Evolutionary conservation across 2,888 invertebrate species (phyloP).

Genomic region (Beris morrisii): DNA sequence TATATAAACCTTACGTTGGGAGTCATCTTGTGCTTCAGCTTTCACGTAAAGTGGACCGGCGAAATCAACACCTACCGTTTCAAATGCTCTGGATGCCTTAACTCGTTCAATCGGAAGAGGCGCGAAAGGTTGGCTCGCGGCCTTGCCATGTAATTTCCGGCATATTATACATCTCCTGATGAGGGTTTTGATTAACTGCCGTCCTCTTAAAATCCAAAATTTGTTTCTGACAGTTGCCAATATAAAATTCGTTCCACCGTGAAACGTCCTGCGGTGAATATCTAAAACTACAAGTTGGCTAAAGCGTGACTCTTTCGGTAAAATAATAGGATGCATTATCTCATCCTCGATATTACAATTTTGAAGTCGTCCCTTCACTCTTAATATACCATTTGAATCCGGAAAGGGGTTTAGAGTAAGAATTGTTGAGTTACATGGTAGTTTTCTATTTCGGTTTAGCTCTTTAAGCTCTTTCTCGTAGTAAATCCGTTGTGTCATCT

Average conservation of each 20-base stretch:
- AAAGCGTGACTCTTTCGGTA: background rate
- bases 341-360: background rate
- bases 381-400: too few relatives aligned
- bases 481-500: too few relatives aligned
- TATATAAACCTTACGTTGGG: conserved; percentile 15
- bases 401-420: too few relatives aligned
- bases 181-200: conserved; percentile 23
- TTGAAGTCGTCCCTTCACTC: too few relatives aligned
- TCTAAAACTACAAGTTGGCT: background rate
- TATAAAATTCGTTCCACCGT: background rate
- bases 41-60: conserved; percentile 24
- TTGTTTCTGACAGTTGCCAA: background rate
- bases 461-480: too few relatives aligned
- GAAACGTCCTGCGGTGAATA: background rate
- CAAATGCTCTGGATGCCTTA: conserved; percentile 18
- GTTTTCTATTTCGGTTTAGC: too few relatives aligned
- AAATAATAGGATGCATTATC: background rate
- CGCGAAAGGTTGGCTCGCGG: conserved; percentile 20
- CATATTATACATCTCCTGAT: conserved; percentile 32
- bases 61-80: conserved; percentile 22
- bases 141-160: conserved; percentile 21
- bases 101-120: conserved; percentile 30
- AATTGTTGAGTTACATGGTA: too few relatives aligned
- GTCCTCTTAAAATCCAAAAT: conserved; percentile 16
- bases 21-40: background rate